phyloP scores from a whole-genome alignment of 2,888 invertebrate species.

The Belgica antarctica region DNA sequence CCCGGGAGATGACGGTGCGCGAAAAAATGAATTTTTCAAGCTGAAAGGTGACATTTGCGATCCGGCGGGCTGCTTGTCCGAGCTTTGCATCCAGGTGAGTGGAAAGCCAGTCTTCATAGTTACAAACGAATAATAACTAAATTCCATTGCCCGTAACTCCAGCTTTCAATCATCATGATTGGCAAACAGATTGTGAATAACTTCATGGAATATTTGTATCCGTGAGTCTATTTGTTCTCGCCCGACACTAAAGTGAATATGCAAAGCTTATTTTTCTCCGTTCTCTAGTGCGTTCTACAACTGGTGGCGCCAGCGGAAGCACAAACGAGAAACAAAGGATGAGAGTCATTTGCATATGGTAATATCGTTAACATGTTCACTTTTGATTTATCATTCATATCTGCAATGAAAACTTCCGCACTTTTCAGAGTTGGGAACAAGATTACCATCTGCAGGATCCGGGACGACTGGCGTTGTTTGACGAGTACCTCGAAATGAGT shows the following conservation, averaged over 20 bases:
- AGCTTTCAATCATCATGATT: conserved; percentile 60
- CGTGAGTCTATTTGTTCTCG: conserved; percentile 60
- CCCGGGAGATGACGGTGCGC: conserved; percentile 76
- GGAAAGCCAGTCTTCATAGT: conserved; percentile 51
- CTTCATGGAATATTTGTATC: conserved; percentile 83
- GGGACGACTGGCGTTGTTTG: conserved; percentile 84
- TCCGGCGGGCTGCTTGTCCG: conserved; percentile 58
- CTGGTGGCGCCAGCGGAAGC: conserved; percentile 83
- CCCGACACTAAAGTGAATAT: neutral
- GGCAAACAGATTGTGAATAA: conserved; percentile 94
- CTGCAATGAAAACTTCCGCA: neutral
- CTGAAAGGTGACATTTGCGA: conserved; percentile 59
- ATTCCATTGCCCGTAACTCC: too few relatives aligned
- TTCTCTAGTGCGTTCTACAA: conserved; percentile 74
- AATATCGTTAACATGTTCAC: neutral
- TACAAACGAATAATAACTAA: too few relatives aligned
- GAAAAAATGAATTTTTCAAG: conserved; percentile 72
- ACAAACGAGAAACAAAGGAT: conserved; percentile 73
- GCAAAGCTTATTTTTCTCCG: conserved; percentile 24
- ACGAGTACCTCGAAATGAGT: conserved; percentile 99
- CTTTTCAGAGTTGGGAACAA: conserved; percentile 72
- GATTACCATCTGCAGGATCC: conserved; percentile 91
- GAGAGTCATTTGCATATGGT: conserved; percentile 68
- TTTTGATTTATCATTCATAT: neutral
- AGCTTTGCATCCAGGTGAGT: conserved; percentile 93